phyloP scores from a whole-genome alignment of 1,140 invertebrate species.

The Zaprionus ghesquierei region DNA sequence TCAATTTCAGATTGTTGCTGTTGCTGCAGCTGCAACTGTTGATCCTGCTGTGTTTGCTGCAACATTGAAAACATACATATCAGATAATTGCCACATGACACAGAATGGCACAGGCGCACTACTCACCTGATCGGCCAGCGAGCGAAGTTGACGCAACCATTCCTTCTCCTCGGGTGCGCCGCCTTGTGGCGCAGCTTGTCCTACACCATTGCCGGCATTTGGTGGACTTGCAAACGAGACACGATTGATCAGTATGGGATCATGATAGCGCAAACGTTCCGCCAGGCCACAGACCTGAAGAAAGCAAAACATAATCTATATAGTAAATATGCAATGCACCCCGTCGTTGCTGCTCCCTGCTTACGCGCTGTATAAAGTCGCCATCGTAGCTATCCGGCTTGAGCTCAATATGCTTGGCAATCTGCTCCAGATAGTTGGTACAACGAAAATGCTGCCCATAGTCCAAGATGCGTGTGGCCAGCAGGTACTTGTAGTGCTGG shows the following conservation, averaged over 20 bases:
- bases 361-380: slow-evolving; percentile 86
- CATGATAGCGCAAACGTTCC: slow-evolving; percentile 89
- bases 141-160: slow-evolving; percentile 84
- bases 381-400: slow-evolving; percentile 84
- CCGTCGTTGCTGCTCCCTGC: background rate
- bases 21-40: slow-evolving; percentile 27
- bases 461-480: slow-evolving; percentile 90
- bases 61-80: background rate
- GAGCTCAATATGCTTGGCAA: slow-evolving; percentile 87
- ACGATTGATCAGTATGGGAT: slow-evolving; percentile 85
- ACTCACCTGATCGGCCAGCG: slow-evolving; percentile 73
- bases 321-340: too few species aligned
- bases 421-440: slow-evolving; percentile 90
- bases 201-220: slow-evolving; percentile 61
- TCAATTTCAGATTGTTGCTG: slow-evolving; percentile 66
- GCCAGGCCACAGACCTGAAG: slow-evolving; percentile 67
- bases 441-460: slow-evolving; percentile 90
- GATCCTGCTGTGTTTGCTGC: slow-evolving; percentile 26
- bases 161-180: slow-evolving; percentile 82
- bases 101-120: too few species aligned
- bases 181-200: slow-evolving; percentile 56
- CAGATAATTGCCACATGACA: background rate
- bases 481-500: slow-evolving; percentile 89
- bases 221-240: slow-evolving; percentile 70
- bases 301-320: background rate